These are phyloP conservation scores for Enchytraeus crypticus DNA, from an alignment of 2,888 invertebrate genomes.

Conservation along the genomic window DNA sequence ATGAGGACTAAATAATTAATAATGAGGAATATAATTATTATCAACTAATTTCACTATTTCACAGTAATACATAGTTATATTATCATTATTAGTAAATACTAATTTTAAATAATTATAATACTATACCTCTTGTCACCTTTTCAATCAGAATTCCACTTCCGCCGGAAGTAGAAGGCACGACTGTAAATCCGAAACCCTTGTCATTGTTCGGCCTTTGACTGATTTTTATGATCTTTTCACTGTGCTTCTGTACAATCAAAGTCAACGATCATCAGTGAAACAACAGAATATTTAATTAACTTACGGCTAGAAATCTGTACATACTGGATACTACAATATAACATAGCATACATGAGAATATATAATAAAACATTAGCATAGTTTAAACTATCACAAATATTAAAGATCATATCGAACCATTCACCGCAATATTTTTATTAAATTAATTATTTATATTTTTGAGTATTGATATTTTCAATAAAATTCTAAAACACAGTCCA, in stretches of 20 bases:
- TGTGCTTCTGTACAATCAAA: constrained; percentile 31
- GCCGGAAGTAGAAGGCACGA: constrained; percentile 40
- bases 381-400: not conserved
- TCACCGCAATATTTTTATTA: too few relatives aligned
- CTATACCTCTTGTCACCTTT: constrained; percentile 33
- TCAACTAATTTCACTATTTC: too few relatives aligned
- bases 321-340: too few relatives aligned
- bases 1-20: too few relatives aligned
- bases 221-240: constrained; percentile 41
- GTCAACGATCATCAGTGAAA: not conserved
- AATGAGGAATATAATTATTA: too few relatives aligned
- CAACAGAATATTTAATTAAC: too few relatives aligned
- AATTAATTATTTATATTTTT: too few relatives aligned
- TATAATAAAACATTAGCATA: not conserved
- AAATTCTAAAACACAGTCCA: too few relatives aligned
- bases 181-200: constrained; percentile 47
- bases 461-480: too few relatives aligned
- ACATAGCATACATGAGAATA: not conserved
- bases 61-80: not conserved
- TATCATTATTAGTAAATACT: not conserved
- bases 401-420: not conserved
- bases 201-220: constrained; percentile 38
- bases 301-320: too few relatives aligned
- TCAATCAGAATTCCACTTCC: constrained; percentile 38
- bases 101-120: not conserved